These are phyloP conservation scores for Agrochola lychnidis DNA, from an alignment of 2,888 invertebrate genomes.

Conservation along the genomic window DNA sequence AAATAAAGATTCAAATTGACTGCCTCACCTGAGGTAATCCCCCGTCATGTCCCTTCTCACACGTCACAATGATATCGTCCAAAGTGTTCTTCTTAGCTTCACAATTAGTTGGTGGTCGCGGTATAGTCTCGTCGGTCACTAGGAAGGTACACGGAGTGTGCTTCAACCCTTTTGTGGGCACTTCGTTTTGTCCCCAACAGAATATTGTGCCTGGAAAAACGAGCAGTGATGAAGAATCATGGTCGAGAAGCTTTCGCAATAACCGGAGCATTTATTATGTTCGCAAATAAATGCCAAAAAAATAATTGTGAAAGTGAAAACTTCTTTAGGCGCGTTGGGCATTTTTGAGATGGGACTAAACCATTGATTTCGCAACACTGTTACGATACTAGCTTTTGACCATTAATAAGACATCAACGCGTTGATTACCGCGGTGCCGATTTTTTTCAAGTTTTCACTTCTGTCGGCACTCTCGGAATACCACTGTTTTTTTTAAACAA, in stretches of 20 bases:
- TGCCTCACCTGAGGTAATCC: slow-evolving; percentile 82
- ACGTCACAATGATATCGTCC: slow-evolving; percentile 78
- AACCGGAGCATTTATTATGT: background rate
- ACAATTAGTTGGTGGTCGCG: slow-evolving; percentile 81
- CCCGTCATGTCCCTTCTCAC: slow-evolving; percentile 84
- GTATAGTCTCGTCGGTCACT: slow-evolving; percentile 84
- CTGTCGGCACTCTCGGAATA: too few relatives aligned
- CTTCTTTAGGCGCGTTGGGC: too few relatives aligned
- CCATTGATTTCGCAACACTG: too few relatives aligned
- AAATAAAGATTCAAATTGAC: background rate
- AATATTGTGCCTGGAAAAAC: slow-evolving; percentile 75
- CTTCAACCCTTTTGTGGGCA: slow-evolving; percentile 70
- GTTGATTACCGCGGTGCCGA: too few relatives aligned
- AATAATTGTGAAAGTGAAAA: background rate
- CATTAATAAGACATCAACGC: too few relatives aligned
- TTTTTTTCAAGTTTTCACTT: too few relatives aligned
- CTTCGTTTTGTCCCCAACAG: slow-evolving; percentile 85
- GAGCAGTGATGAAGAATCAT: background rate
- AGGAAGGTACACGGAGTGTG: slow-evolving; percentile 81
- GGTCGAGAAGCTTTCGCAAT: background rate
- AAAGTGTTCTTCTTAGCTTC: slow-evolving; percentile 72
- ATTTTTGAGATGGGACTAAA: too few relatives aligned
- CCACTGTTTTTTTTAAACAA: too few relatives aligned
- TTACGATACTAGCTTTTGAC: too few relatives aligned
- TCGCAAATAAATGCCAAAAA: background rate